Evolutionary conservation across 2,113 vertebrate species (phyloP).

Genomic region (Bettongia penicillata): DNA sequence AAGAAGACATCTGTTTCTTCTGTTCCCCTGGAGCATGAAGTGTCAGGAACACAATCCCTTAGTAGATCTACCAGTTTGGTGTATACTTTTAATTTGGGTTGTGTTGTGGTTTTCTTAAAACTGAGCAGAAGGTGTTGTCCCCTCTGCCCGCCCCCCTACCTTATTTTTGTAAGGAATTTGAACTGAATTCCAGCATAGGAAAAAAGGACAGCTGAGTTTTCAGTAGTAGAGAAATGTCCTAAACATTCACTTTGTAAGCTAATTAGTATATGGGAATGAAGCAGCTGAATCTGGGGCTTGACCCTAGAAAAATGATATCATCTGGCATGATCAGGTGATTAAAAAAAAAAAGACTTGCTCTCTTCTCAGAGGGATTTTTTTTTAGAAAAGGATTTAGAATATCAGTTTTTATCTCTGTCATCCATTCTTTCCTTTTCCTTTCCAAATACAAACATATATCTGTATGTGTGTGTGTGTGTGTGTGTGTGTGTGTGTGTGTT

Average conservation of each 20-base stretch:
- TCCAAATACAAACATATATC: background rate
- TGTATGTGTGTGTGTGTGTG: too few species aligned
- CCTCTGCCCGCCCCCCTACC: background rate
- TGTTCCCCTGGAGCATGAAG: background rate
- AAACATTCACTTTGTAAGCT: background rate
- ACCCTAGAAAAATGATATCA: constrained; percentile 35
- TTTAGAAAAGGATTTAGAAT: constrained; percentile 16
- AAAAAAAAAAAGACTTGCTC: constrained; percentile 10
- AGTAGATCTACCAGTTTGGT: background rate
- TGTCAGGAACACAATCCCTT: background rate
- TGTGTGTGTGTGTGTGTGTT: too few species aligned
- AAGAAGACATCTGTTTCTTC: constrained; percentile 75
- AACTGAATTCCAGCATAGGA: constrained; percentile 36
- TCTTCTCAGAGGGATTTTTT: background rate
- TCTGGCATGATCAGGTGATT: constrained; percentile 24
- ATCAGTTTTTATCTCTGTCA: constrained; percentile 25
- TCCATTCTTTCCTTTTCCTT: background rate
- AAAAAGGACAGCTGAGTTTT: constrained; percentile 58
- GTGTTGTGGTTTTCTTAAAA: constrained; percentile 19
- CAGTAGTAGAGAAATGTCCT: constrained; percentile 50
- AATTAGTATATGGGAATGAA: constrained; percentile 34
- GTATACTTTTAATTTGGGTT: background rate
- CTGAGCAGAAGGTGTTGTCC: background rate
- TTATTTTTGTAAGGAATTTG: constrained; percentile 53
- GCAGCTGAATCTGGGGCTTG: constrained; percentile 59